Evolutionary conservation across 1,140 invertebrate species (phyloP).

Genomic region (Parasteatoda tepidariorum): DNA sequence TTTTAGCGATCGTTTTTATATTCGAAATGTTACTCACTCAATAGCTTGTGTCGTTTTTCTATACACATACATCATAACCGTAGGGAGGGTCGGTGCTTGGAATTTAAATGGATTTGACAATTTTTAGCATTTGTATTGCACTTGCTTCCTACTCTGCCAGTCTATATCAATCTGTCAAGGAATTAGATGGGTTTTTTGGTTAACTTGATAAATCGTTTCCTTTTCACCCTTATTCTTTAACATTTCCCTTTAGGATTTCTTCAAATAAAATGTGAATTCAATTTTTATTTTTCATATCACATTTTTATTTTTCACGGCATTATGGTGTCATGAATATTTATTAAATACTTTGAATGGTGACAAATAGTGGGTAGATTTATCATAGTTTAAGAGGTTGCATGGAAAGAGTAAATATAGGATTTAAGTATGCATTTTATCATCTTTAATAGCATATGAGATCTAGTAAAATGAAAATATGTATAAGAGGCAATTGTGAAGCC

Average conservation of each 20-base stretch:
- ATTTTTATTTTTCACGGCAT: not conserved
- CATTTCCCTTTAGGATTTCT: constrained; percentile 33
- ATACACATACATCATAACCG: constrained; percentile 53
- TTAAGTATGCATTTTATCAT: too few species aligned
- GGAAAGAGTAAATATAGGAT: too few species aligned
- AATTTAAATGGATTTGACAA: constrained; percentile 59
- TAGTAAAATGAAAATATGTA: too few species aligned
- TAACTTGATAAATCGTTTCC: constrained; percentile 46
- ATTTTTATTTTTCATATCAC: not conserved
- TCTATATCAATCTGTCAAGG: constrained; percentile 53
- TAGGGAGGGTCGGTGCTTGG: constrained; percentile 1
- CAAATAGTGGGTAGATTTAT: not conserved
- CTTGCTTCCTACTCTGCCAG: constrained; percentile 51
- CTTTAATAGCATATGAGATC: too few species aligned
- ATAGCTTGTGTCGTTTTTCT: constrained; percentile 35
- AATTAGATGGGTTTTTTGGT: constrained; percentile 50
- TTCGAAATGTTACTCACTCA: constrained; percentile 52
- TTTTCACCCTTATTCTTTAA: constrained; percentile 35
- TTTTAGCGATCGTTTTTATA: constrained; percentile 47
- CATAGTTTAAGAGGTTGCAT: too few species aligned
- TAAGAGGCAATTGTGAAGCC: too few species aligned
- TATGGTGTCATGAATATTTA: not conserved
- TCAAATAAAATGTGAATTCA: not conserved
- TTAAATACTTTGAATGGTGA: not conserved
- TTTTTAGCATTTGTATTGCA: constrained; percentile 57